Evolutionary conservation across 2,888 invertebrate species (phyloP).

Genomic region (Cynaeus angustus): DNA sequence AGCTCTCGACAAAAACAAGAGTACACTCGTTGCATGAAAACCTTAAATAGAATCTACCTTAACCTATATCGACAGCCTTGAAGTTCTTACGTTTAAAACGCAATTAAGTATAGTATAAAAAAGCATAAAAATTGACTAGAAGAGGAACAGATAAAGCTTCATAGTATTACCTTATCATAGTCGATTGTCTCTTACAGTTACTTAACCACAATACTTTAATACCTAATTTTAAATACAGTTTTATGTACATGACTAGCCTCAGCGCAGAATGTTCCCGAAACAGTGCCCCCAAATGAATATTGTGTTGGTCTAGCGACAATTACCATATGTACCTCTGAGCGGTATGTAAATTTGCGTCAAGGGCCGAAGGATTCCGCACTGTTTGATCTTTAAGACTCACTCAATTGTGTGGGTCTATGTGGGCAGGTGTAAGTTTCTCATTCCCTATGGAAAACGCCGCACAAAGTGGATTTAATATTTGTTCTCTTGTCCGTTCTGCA

Average conservation of each 20-base stretch:
- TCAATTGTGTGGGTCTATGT: conserved; percentile 12
- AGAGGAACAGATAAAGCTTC: conserved; percentile 66
- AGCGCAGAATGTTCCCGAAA: conserved; percentile 1
- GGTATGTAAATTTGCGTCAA: conserved; percentile 6
- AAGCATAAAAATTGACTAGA: conserved; percentile 67
- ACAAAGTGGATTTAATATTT: conserved; percentile 20
- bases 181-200: conserved; percentile 62
- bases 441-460: neutral
- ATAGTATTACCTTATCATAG: conserved; percentile 50
- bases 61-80: conserved; percentile 64
- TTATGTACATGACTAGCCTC: conserved; percentile 46
- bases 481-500: conserved; percentile 16
- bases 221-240: conserved; percentile 28
- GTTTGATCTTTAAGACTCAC: conserved; percentile 28
- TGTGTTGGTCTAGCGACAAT: neutral
- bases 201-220: conserved; percentile 38
- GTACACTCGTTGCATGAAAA: conserved; percentile 43
- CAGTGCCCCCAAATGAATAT: no score
- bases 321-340: neutral
- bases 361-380: conserved; percentile 13
- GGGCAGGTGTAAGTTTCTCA: conserved; percentile 20
- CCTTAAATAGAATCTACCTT: conserved; percentile 34
- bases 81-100: conserved; percentile 57
- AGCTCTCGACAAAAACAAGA: conserved; percentile 5
- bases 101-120: conserved; percentile 57